Percentiles rank a stretch among this genome's conserved stretches.
Conservation (phyloP, 2,113 vertebrate species). For the Camelus bactrianus region DNA sequence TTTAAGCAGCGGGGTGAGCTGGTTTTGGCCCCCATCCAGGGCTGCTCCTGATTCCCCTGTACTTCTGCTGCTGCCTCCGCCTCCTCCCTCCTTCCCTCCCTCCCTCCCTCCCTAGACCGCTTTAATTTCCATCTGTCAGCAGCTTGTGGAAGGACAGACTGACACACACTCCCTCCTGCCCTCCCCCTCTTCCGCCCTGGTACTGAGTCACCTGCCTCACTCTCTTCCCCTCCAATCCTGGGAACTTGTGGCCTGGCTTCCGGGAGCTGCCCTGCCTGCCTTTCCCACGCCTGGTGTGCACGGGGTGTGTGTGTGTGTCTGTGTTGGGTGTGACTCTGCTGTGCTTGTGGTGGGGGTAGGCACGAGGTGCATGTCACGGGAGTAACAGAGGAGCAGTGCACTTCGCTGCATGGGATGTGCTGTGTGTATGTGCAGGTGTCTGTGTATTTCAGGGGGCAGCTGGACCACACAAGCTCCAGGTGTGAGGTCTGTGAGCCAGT, state of each 20-base stretch:
- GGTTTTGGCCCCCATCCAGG: conserved; percentile 46
- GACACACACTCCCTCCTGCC: neutral
- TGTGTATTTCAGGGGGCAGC: neutral
- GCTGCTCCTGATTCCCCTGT: neutral
- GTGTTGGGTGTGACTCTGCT: neutral
- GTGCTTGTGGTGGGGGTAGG: neutral
- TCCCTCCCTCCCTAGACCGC: neutral
- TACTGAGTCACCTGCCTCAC: neutral
- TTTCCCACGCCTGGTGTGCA: neutral
- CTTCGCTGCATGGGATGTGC: neutral
- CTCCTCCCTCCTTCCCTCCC: neutral
- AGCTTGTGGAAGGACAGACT: conserved; percentile 65
- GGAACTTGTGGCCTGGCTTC: neutral
- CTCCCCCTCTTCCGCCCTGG: neutral
- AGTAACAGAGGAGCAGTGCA: neutral
- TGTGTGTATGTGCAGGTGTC: neutral
- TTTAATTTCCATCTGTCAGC: conserved; percentile 69
- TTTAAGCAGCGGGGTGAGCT: conserved; percentile 20
- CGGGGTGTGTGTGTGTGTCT: neutral
- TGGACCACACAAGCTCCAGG: accelerated
- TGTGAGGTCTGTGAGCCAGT: neutral
- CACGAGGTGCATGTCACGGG: neutral
- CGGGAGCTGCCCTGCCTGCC: neutral
- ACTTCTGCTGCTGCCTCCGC: neutral
- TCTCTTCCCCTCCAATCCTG: neutral